Base-by-base conservation (phyloP, 2,113 vertebrate species). In the Rhinopomastus cyanomelas region DNA sequence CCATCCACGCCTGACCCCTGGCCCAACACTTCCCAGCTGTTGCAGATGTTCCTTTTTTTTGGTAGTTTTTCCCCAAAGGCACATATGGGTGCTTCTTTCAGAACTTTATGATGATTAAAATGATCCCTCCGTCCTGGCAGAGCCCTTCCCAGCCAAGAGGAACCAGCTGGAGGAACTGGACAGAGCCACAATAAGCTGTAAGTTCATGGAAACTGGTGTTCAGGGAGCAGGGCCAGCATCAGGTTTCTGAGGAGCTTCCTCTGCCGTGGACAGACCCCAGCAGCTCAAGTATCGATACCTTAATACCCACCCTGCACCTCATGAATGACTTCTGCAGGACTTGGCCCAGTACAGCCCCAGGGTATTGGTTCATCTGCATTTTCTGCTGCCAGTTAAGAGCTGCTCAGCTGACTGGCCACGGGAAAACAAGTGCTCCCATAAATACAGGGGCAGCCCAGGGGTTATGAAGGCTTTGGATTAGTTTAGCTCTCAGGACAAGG, bases 221-320 rank as follows among this genome's bases (percentile, higher is more conserved):
- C 16, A 1, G 69, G 1, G 21, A 75, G 34, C 57, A 3, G 79
- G 60, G 71, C 22, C 81, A 56, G 74, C 61, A 6, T 1, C 1
- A 4, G 65, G 69, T 12, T 51, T n/a, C 62, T 8, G 15, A 25
- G 86, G 64, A 69, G 71, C 46, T n/a, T 6, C 68, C 49, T 32
- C 44, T 5, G 5, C 30, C 0, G 0, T 16, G 34, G 56, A 3
- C 4, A 8, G 5, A 4, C 16, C 23, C 76, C 60, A 0, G 7
- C 14, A 2, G 17, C 42, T 15, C 39, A 42, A 15, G 39, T 42
- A 42, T 42, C 39, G 15, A 42, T 42, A 42, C 39, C 39, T 15
- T 42, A 15, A 11, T 42, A 15, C 56, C 78, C 65, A 2, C 19
- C 36, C 55, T 39, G 27, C 3, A 12, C 75, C 3, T 3, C 66